phyloP scores from a whole-genome alignment of 2,797 vertebrate species.

The Chromis chromis region DNA sequence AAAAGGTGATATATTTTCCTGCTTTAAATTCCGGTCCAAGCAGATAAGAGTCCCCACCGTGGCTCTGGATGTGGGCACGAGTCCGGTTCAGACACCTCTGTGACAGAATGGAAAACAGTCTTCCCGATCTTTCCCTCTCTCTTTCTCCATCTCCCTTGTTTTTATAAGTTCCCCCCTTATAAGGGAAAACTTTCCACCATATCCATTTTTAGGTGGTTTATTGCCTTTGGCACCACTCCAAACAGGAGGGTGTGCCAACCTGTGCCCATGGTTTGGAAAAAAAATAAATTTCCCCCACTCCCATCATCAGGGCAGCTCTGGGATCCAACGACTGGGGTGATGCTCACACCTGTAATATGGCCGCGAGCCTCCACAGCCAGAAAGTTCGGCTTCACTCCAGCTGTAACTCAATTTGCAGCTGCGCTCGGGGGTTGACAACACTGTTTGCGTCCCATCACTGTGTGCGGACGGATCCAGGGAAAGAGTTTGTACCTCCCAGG shows the following conservation, averaged over 20 bases:
- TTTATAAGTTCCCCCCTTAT: conserved; percentile 81
- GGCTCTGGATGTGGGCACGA: conserved; percentile 54
- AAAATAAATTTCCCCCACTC: conserved; percentile 61
- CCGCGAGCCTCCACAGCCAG: conserved; percentile 39
- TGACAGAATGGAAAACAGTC: conserved; percentile 83
- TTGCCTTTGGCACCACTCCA: conserved; percentile 82
- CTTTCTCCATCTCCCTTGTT: conserved; percentile 79
- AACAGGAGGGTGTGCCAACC: conserved; percentile 82
- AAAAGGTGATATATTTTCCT: conserved; percentile 10
- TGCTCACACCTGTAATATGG: conserved; percentile 74
- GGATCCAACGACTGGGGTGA: conserved; percentile 45
- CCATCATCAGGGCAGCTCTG: conserved; percentile 47
- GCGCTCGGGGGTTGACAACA: conserved; percentile 52
- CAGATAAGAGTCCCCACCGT: conserved; percentile 65
- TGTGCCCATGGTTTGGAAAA: conserved; percentile 81
- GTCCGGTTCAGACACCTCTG: conserved; percentile 75
- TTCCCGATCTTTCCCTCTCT: conserved; percentile 67
- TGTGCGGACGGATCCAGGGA: conserved; percentile 64
- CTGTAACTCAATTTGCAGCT: conserved; percentile 52
- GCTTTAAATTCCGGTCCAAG: conserved; percentile 41
- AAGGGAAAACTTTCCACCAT: conserved; percentile 86
- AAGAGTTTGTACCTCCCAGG: conserved; percentile 56
- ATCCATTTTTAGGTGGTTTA: conserved; percentile 88
- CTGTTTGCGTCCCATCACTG: conserved; percentile 44
- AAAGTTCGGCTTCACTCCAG: conserved; percentile 41